These are phyloP conservation scores for Stomatorhinus ivindoensis DNA, from an alignment of 2,113 vertebrate genomes.

Conservation along the genomic window DNA sequence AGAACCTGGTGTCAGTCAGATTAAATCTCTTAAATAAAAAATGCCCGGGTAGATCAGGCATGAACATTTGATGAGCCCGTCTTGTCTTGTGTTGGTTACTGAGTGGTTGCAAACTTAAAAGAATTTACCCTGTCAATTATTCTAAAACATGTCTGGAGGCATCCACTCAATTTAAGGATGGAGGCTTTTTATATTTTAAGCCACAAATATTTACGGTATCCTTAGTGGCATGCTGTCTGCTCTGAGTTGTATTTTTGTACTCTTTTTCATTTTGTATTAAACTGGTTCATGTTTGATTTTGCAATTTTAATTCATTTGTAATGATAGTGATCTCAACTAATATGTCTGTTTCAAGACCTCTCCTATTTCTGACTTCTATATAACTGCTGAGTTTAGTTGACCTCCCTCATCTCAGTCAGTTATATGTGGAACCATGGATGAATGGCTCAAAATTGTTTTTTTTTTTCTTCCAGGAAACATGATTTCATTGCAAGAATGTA, in stretches of 20 bases:
- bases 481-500: not conserved
- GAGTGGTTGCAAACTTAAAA: slow-evolving; percentile 9
- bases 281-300: not conserved
- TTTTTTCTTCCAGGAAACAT: not conserved
- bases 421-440: not conserved
- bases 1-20: not conserved
- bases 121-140: slow-evolving; percentile 14
- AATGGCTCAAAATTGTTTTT: not conserved
- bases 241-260: not conserved
- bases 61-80: slow-evolving; percentile 8
- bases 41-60: not conserved
- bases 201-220: not conserved
- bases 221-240: not conserved
- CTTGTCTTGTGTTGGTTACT: slow-evolving; percentile 14
- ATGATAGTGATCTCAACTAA: not conserved
- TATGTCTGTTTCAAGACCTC: not conserved
- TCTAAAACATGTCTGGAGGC: not conserved
- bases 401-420: not conserved
- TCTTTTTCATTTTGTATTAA: not conserved
- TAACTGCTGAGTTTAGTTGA: not conserved
- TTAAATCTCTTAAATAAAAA: slow-evolving; percentile 16
- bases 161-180: not conserved
- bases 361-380: not conserved
- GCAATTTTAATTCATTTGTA: not conserved
- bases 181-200: not conserved